Evolutionary conservation across 2,888 invertebrate genomes (phyloP).

Genomic region (Salticus scenicus): DNA sequence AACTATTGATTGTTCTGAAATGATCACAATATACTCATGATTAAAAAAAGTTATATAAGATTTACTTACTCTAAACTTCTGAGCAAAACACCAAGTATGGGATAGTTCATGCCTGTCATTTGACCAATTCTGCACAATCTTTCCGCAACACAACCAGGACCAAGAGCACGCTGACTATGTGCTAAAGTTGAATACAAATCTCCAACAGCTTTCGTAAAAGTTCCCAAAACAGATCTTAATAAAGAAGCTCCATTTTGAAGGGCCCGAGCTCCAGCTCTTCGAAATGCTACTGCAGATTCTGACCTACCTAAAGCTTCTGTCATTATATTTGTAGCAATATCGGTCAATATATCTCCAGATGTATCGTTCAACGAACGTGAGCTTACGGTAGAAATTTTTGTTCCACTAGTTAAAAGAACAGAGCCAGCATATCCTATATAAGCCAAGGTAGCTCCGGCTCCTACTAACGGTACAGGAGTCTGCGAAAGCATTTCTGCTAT

Average conservation of each 20-base stretch:
- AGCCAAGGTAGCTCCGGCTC: background rate
- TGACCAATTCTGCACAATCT: constrained; percentile 50
- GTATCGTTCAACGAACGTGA: too few relatives aligned
- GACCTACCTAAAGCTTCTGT: constrained; percentile 42
- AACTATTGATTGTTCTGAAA: too few relatives aligned
- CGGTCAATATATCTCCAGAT: background rate
- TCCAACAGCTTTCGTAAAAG: background rate
- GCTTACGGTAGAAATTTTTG: too few relatives aligned
- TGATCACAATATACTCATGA: too few relatives aligned
- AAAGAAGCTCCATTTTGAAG: constrained; percentile 8
- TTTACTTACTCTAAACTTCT: constrained; percentile 51
- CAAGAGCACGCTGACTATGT: background rate
- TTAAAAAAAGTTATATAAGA: too few relatives aligned
- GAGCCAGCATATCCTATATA: background rate
- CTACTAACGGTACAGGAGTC: background rate
- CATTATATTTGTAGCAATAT: constrained; percentile 19
- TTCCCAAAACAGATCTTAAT: background rate
- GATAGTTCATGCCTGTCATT: constrained; percentile 32
- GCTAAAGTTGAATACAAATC: background rate
- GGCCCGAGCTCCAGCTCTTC: constrained; percentile 28
- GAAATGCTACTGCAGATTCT: constrained; percentile 43
- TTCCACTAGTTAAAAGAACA: background rate
- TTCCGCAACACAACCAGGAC: constrained; percentile 37
- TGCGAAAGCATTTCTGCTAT: background rate
- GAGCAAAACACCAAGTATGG: constrained; percentile 35